phyloP scores from a whole-genome alignment of 1,140 invertebrate genomes.

The Dendrolimus punctatus region DNA sequence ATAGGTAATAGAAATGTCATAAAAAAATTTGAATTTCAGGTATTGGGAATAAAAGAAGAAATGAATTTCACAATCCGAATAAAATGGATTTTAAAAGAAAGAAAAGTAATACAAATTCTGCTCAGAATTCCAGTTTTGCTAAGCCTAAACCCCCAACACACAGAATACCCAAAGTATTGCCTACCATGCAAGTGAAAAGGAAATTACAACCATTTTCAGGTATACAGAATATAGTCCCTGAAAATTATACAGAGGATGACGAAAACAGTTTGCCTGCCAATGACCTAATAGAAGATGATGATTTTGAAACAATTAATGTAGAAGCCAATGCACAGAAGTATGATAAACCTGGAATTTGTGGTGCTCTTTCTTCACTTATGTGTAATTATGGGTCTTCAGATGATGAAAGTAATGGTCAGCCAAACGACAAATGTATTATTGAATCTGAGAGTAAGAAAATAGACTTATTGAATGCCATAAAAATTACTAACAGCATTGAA shows the following conservation, averaged over 20 bases:
- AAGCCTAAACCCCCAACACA: slow-evolving; percentile 8
- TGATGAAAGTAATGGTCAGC: slow-evolving; percentile 39
- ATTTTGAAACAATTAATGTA: slow-evolving; percentile 18
- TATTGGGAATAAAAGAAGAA: too few species aligned
- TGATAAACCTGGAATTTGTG: slow-evolving; percentile 52
- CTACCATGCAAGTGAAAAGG: slow-evolving; percentile 18
- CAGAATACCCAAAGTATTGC: slow-evolving; percentile 23
- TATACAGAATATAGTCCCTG: slow-evolving; percentile 32
- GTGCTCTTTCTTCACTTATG: slow-evolving; percentile 69
- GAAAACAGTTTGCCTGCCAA: slow-evolving; percentile 11
- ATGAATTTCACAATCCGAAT: too few species aligned
- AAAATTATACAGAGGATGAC: slow-evolving; percentile 22
- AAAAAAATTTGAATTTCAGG: too few species aligned
- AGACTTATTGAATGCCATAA: too few species aligned
- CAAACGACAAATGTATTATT: slow-evolving; percentile 2
- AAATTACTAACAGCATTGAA: too few species aligned
- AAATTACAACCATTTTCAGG: slow-evolving; percentile 48
- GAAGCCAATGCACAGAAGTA: slow-evolving; percentile 7
- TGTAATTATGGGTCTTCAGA: slow-evolving; percentile 70
- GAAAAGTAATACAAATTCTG: too few species aligned
- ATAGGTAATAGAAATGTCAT: too few species aligned
- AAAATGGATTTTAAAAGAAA: too few species aligned
- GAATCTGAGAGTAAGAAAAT: too few species aligned
- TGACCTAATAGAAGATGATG: slow-evolving; percentile 48
- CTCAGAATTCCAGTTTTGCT: slow-evolving; percentile 1